These are phyloP conservation scores for Naso thynnoides DNA, from an alignment of 2,797 vertebrate genomes.

Conservation along the genomic window DNA sequence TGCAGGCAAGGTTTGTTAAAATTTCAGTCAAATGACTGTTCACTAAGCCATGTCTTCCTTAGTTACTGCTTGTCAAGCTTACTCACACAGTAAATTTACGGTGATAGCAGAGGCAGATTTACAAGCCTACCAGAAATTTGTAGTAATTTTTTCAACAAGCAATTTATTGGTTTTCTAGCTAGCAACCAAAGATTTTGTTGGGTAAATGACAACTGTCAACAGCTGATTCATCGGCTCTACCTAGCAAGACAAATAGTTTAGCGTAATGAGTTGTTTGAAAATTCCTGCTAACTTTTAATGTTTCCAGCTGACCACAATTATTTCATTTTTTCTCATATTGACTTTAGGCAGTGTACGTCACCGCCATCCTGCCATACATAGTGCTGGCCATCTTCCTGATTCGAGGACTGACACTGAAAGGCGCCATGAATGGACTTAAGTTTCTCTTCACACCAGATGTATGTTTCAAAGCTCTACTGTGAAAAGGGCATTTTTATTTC, in stretches of 20 bases:
- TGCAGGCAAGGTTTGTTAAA: constrained; percentile 91
- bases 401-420: constrained; percentile 92
- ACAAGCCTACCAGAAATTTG: background rate
- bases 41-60: background rate
- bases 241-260: too few relatives aligned
- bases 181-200: too few relatives aligned
- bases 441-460: constrained; percentile 95
- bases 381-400: constrained; percentile 96
- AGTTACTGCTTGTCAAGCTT: background rate
- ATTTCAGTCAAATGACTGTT: background rate
- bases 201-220: too few relatives aligned
- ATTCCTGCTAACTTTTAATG: too few relatives aligned
- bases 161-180: too few relatives aligned
- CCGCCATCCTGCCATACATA: constrained; percentile 93
- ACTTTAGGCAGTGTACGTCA: constrained; percentile 92
- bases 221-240: too few relatives aligned
- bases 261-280: too few relatives aligned
- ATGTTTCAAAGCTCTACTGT: constrained; percentile 57
- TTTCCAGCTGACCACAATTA: background rate
- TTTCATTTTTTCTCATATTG: background rate
- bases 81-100: background rate
- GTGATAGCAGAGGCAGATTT: constrained; percentile 7
- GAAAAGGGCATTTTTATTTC: background rate
- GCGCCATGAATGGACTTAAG: constrained; percentile 87
- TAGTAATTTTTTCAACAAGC: too few relatives aligned